Base-by-base conservation (phyloP, 1,140 invertebrate species). In the Antheraea mylitta region DNA sequence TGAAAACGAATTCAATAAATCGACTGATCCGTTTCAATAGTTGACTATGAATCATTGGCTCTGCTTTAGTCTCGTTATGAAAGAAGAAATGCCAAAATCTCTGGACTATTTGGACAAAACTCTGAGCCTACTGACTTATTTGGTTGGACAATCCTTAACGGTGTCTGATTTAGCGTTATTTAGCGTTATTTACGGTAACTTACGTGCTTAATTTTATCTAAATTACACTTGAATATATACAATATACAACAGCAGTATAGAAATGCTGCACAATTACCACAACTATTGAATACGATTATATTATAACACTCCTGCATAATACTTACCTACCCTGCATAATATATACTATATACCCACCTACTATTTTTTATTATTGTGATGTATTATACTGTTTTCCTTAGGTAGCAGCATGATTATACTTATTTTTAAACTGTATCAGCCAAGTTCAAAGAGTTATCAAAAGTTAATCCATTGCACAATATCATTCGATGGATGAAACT, bases 21-120 rank as follows among this genome's bases (percentile, higher is more conserved):
- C 88, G 69, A 94, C 93, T 3, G 85, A 84, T 10, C 93, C 94
- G 13, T 81, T 94, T 11, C 94, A 95, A 76, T 94, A 92, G 74
- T 95, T 96, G 19, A 94, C 97, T 93, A 95, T 98, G 73, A 98
- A 99, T 87, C 97, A 98, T 82, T 99, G 98, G 98, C 85, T 99
- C 7, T 96, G 95, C 1, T 97, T 97, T 86, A 94, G 95, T 67
- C 89, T 95, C 64, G 92, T 86, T 42, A 89, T 94, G 62, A 91
- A 92, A 58, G 90, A 94, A 76, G 94, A 96, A 74, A 94, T 96
- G 48, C 83, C 89, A 3, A 93, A 94, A 78, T 94, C 94, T 18
- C 71, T 98, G 3, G 85, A 94, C 3, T 96, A 97, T 87, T 91
- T 99, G 67, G 95, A 98, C 77, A 94, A 95, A 78, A 93, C 94